A percentile compares a stretch with the other conserved stretches of the same genome.
Evolutionary conservation across 1,140 invertebrate species (phyloP).

Genomic region (Notospermus geniculatus): DNA sequence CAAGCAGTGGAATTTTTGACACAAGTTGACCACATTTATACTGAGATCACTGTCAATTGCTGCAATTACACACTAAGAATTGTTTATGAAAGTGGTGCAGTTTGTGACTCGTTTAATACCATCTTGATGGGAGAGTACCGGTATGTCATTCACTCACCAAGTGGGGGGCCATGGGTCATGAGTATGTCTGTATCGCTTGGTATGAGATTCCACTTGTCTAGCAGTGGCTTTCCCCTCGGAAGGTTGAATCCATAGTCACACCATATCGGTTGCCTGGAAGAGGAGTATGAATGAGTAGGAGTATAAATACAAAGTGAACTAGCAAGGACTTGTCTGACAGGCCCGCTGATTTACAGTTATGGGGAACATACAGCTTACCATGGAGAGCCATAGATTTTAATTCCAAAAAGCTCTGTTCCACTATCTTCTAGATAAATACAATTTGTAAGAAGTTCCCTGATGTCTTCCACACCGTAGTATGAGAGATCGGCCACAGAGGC

Average conservation of each 20-base stretch:
- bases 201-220: constrained; percentile 77
- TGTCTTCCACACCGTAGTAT: constrained; percentile 12
- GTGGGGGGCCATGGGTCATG: constrained; percentile 65
- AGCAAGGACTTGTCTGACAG: too few species aligned
- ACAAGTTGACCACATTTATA: too few species aligned
- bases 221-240: constrained; percentile 65
- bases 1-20: too few species aligned
- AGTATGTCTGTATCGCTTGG: constrained; percentile 75
- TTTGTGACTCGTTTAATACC: too few species aligned
- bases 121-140: too few species aligned
- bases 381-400: constrained; percentile 81
- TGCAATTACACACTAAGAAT: too few species aligned
- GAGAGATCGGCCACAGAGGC: constrained; percentile 12
- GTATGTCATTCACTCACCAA: too few species aligned
- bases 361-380: constrained; percentile 75
- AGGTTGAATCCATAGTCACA: constrained; percentile 83
- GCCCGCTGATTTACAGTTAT: too few species aligned
- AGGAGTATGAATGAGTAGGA: constrained; percentile 16
- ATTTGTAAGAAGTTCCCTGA: constrained; percentile 64
- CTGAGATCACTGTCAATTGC: too few species aligned
- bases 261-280: constrained; percentile 74
- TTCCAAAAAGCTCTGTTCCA: constrained; percentile 67
- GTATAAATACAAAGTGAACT: too few species aligned
- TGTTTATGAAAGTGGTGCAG: too few species aligned
- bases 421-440: constrained; percentile 78